A percentile compares a stretch with the other conserved stretches of the same genome.
Evolutionary conservation across 2,888 invertebrate genomes (phyloP).

Genomic region (Oscheius myriophilus): DNA sequence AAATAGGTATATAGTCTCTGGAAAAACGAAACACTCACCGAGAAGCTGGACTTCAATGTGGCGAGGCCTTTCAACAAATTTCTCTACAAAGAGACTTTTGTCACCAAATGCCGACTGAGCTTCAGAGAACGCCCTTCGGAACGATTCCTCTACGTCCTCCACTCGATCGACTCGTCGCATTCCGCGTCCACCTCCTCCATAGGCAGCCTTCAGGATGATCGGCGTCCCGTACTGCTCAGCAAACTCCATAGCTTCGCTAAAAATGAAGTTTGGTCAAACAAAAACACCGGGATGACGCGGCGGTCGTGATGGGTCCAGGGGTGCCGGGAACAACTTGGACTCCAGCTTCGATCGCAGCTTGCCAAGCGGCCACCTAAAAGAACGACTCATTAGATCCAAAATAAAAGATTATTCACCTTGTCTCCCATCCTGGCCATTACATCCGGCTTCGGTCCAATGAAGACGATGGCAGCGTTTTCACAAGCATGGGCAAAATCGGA

Average conservation of each 20-base stretch:
- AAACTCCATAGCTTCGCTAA: constrained; percentile 62
- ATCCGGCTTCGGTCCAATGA: constrained; percentile 91
- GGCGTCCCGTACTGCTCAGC: constrained; percentile 84
- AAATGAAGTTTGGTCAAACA: neutral
- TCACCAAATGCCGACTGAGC: constrained; percentile 96
- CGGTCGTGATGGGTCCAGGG: constrained; percentile 84
- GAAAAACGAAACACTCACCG: constrained; percentile 74
- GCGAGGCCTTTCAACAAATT: constrained; percentile 95
- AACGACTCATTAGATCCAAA: neutral
- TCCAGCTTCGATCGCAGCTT: constrained; percentile 83
- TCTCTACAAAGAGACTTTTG: constrained; percentile 97
- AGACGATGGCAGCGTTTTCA: constrained; percentile 77
- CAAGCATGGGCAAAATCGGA: constrained; percentile 95
- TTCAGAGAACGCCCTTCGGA: constrained; percentile 91
- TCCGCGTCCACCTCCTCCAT: constrained; percentile 93
- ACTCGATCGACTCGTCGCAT: constrained; percentile 77
- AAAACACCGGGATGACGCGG: constrained; percentile 17
- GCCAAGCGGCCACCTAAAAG: constrained; percentile 91
- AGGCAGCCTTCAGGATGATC: constrained; percentile 98
- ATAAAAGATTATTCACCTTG: constrained; percentile 77
- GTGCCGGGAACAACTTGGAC: constrained; percentile 93
- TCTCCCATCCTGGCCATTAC: constrained; percentile 99
- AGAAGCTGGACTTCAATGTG: constrained; percentile 96
- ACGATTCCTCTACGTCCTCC: constrained; percentile 79
- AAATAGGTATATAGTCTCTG: constrained; percentile 7